Conservation (phyloP, 1,140 invertebrate species). For the Drosophila littoralis region DNA sequence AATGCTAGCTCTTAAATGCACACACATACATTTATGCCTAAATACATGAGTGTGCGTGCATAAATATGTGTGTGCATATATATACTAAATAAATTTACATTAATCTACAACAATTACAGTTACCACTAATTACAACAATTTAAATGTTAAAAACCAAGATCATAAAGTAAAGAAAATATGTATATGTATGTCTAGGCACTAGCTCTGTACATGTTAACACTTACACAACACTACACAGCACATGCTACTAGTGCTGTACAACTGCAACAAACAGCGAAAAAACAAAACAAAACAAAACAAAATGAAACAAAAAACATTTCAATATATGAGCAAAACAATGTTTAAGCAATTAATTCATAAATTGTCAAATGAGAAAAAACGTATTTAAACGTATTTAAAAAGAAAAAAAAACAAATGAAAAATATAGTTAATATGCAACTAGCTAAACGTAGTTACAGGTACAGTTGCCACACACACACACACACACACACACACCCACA, state of each 20-base stretch:
- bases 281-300: slow-evolving; percentile 15
- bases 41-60: background rate
- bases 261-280: slow-evolving; percentile 23
- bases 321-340: slow-evolving; percentile 31
- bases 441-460: slow-evolving; percentile 42
- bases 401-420: background rate
- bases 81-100: slow-evolving; percentile 35
- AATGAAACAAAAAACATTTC: slow-evolving; percentile 25
- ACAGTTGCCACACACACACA: slow-evolving; percentile 21
- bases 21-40: slow-evolving; percentile 7
- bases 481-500: background rate
- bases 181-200: slow-evolving; percentile 42
- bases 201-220: slow-evolving; percentile 34
- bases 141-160: slow-evolving; percentile 37
- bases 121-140: slow-evolving; percentile 40
- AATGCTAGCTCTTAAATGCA: background rate
- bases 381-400: slow-evolving; percentile 1
- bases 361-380: slow-evolving; percentile 17
- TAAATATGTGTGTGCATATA: no score
- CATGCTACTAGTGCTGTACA: slow-evolving; percentile 21
- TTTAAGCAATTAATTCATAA: slow-evolving; percentile 33
- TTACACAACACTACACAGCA: background rate
- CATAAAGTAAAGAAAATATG: slow-evolving; percentile 9
- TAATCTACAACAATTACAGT: slow-evolving; percentile 44
- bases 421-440: slow-evolving; percentile 41